These are phyloP conservation scores for Drosophila prosaltans DNA, from an alignment of 1,140 invertebrate species.

Conservation along the genomic window DNA sequence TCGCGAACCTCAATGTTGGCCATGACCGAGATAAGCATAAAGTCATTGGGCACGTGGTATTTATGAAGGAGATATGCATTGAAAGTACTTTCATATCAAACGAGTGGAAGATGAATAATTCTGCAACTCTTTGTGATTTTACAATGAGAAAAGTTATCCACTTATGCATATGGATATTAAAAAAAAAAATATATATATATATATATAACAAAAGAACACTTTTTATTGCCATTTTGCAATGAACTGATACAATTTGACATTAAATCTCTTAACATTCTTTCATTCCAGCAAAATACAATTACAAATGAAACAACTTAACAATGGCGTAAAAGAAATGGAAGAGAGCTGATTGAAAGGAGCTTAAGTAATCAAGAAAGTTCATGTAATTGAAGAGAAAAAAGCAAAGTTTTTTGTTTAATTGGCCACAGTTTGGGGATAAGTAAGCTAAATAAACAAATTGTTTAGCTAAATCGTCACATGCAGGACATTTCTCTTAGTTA, in stretches of 20 bases:
- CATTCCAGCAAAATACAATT: not conserved
- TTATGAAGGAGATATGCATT: not conserved
- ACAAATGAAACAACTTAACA: conserved; percentile 7
- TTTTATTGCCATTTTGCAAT: not conserved
- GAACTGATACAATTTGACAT: not conserved
- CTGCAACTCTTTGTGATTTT: not conserved
- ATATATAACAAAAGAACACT: not conserved
- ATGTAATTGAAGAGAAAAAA: not conserved
- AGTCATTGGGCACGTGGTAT: conserved; percentile 13
- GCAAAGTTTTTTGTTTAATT: not conserved
- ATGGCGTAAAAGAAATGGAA: not conserved
- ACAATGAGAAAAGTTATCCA: conserved; percentile 3
- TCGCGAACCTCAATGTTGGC: conserved; percentile 10
- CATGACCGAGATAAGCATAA: conserved; percentile 6
- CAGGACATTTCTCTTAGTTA: too few species aligned
- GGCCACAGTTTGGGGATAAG: not conserved
- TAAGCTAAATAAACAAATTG: not conserved
- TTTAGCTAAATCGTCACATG: not conserved
- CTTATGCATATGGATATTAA: not conserved
- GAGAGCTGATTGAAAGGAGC: not conserved
- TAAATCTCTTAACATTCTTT: not conserved
- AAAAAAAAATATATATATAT: not conserved
- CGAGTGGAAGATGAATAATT: not conserved
- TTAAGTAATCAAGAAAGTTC: not conserved
- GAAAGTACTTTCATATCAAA: not conserved